Conservation (phyloP, 2,888 invertebrate species). For the Spodoptera picta region DNA sequence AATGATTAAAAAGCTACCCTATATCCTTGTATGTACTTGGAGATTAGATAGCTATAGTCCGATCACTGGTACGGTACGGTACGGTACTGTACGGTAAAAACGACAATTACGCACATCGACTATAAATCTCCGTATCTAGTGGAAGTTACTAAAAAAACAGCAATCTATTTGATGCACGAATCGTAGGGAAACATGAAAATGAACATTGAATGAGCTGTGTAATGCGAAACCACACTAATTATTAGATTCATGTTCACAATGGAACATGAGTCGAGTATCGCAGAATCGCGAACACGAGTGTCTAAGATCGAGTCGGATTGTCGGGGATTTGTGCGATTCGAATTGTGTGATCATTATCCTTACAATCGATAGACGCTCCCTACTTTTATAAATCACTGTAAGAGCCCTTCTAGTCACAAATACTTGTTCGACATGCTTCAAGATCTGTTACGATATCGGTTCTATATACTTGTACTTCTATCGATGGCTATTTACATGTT, state of each 20-base stretch:
- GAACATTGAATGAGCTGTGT: too few species aligned
- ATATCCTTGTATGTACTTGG: too few species aligned
- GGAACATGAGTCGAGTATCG: constrained; percentile 14
- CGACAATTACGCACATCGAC: too few species aligned
- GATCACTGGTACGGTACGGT: too few species aligned
- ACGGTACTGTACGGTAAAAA: too few species aligned
- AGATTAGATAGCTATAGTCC: too few species aligned
- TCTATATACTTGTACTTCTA: constrained; percentile 25
- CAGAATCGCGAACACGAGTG: constrained; percentile 55
- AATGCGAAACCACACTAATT: constrained; percentile 5
- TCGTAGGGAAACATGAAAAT: too few species aligned
- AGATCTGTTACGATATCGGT: constrained; percentile 65
- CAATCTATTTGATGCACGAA: too few species aligned
- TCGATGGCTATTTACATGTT: constrained; percentile 67
- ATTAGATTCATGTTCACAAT: constrained; percentile 9
- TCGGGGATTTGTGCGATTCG: constrained; percentile 64
- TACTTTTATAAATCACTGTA: constrained; percentile 73
- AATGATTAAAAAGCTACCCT: too few species aligned
- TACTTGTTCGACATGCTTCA: constrained; percentile 69
- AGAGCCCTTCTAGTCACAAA: constrained; percentile 69
- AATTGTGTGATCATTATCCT: constrained; percentile 78
- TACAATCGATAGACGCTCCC: constrained; percentile 72
- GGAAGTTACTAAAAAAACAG: too few species aligned
- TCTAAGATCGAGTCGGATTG: constrained; percentile 61
- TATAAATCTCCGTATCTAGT: too few species aligned